Evolutionary conservation across 2,888 invertebrate genomes (phyloP).

Genomic region (Sericinus montela): DNA sequence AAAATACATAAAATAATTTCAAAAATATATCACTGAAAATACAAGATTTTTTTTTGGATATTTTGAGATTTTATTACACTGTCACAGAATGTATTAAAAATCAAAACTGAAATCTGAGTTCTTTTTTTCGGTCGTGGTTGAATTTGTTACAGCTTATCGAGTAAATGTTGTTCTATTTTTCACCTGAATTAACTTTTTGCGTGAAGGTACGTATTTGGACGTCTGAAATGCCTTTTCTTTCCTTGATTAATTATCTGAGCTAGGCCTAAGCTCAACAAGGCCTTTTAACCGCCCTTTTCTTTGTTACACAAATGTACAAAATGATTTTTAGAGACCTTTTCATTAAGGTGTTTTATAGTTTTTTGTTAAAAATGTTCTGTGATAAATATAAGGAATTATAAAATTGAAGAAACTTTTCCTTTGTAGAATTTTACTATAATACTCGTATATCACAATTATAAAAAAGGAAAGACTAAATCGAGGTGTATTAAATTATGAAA

Average conservation of each 20-base stretch:
- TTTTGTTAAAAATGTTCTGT: background rate
- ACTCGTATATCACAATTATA: no score
- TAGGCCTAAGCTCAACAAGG: slow-evolving; percentile 10
- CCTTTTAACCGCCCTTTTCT: slow-evolving; percentile 16
- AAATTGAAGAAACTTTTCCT: background rate
- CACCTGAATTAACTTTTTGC: slow-evolving; percentile 16
- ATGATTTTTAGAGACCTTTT: slow-evolving; percentile 17
- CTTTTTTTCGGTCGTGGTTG: slow-evolving; percentile 2
- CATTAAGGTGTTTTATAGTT: slow-evolving; percentile 15
- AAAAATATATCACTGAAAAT: no score
- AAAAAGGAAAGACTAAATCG: no score
- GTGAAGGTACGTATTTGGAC: slow-evolving; percentile 15
- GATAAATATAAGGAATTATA: background rate
- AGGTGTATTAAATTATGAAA: no score
- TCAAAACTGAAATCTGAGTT: background rate
- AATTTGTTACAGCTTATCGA: slow-evolving; percentile 14
- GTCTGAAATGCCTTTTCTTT: slow-evolving; percentile 16
- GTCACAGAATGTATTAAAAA: no score
- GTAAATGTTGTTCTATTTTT: slow-evolving; percentile 16
- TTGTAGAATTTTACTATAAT: background rate
- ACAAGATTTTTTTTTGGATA: no score
- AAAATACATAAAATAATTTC: no score
- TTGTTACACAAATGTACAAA: slow-evolving; percentile 20
- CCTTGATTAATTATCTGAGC: slow-evolving; percentile 18
- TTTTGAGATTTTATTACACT: no score